phyloP scores from a whole-genome alignment of 2,113 vertebrate species.

The Phalacrocorax brasilianus region DNA sequence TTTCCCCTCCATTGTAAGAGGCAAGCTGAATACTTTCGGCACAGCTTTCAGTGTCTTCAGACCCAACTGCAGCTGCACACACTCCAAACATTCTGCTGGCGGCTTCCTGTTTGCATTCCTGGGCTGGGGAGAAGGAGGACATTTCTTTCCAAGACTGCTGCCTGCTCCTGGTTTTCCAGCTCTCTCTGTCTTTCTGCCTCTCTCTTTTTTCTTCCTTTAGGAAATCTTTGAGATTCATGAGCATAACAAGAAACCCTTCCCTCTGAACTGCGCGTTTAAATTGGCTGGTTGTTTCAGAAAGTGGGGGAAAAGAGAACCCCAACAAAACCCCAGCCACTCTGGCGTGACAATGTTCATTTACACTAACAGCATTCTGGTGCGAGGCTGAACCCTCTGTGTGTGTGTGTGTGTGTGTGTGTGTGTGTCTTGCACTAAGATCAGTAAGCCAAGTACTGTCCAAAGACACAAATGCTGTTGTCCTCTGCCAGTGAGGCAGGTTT shows the following conservation, averaged over 20 bases:
- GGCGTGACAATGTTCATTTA: not conserved
- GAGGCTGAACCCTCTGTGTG: not conserved
- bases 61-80: constrained; percentile 76
- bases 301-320: not conserved
- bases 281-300: constrained; percentile 8
- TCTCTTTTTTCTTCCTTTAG: constrained; percentile 56
- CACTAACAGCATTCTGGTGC: not conserved
- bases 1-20: constrained; percentile 75
- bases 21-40: constrained; percentile 76
- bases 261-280: constrained; percentile 40
- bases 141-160: constrained; percentile 67
- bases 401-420: not conserved
- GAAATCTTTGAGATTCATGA: constrained; percentile 60
- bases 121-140: constrained; percentile 60
- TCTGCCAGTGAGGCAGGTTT: not conserved
- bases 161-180: constrained; percentile 63
- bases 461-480: not conserved
- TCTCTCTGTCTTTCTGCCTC: constrained; percentile 41
- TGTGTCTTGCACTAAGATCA: not conserved
- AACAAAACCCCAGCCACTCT: not conserved
- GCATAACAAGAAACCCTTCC: constrained; percentile 7
- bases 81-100: constrained; percentile 76
- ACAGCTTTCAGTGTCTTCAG: constrained; percentile 76
- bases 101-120: constrained; percentile 74
- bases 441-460: not conserved